These are phyloP conservation scores for Trichoplusia ni DNA, from an alignment of 1,140 invertebrate species.

Conservation along the genomic window DNA sequence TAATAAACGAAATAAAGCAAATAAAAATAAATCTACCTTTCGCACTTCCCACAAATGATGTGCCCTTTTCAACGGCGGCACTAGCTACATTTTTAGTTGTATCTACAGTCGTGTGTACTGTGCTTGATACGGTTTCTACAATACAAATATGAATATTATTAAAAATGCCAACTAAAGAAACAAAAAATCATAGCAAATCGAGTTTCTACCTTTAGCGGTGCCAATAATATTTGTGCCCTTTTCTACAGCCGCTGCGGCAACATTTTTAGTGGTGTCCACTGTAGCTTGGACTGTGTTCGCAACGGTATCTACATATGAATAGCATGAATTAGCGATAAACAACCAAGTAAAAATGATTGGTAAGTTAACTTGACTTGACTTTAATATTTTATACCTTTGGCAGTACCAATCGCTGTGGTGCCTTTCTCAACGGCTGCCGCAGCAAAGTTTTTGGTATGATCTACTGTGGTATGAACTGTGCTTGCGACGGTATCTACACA, in stretches of 20 bases:
- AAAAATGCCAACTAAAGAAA: background rate
- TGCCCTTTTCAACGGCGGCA: slow-evolving; percentile 56
- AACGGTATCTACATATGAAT: slow-evolving; percentile 37
- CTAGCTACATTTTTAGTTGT: slow-evolving; percentile 60
- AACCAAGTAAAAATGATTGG: too few relatives aligned
- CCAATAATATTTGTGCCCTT: slow-evolving; percentile 44
- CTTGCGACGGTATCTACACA: slow-evolving; percentile 27
- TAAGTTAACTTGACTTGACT: too few relatives aligned
- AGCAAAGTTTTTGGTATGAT: slow-evolving; percentile 27
- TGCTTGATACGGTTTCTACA: slow-evolving; percentile 41
- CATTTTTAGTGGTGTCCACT: slow-evolving; percentile 51
- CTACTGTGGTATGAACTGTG: slow-evolving; percentile 25
- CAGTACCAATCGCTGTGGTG: slow-evolving; percentile 4
- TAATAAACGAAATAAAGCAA: background rate
- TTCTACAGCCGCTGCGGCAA: slow-evolving; percentile 46
- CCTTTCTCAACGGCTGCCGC: slow-evolving; percentile 17
- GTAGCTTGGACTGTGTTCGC: slow-evolving; percentile 37
- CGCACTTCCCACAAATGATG: slow-evolving; percentile 50
- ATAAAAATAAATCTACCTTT: slow-evolving; percentile 50
- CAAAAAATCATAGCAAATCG: background rate
- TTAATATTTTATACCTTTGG: slow-evolving; percentile 34
- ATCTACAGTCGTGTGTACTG: slow-evolving; percentile 53
- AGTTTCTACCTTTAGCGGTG: slow-evolving; percentile 37
- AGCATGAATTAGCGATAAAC: background rate
- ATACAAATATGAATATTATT: slow-evolving; percentile 6